Conservation (phyloP, 2,113 vertebrate species). For the Amphiprion ocellaris region DNA sequence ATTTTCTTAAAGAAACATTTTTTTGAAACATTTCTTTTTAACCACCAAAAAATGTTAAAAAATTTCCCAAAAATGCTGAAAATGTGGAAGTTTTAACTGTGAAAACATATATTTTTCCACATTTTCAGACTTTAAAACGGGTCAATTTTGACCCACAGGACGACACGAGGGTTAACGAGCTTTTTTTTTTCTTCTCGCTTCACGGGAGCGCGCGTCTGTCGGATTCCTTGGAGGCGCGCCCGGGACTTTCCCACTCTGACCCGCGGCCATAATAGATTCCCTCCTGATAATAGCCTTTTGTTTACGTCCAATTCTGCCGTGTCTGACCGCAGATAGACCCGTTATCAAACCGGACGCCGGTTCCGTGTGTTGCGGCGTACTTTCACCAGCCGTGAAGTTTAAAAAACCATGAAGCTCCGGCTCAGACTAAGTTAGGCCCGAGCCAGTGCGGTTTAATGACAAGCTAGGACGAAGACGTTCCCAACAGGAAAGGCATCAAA, state of each 20-base stretch:
- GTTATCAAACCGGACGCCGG: neutral
- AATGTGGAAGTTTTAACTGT: too few relatives aligned
- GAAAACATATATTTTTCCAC: too few relatives aligned
- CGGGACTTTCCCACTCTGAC: slow-evolving; percentile 94
- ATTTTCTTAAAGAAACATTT: too few relatives aligned
- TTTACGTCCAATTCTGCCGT: slow-evolving; percentile 72
- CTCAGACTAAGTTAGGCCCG: neutral
- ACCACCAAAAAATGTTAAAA: too few relatives aligned
- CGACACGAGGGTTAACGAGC: too few relatives aligned
- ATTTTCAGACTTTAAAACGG: too few relatives aligned
- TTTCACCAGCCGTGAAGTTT: neutral
- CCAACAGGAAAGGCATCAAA: slow-evolving; percentile 61
- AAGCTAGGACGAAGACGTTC: slow-evolving; percentile 47
- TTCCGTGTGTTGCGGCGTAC: neutral
- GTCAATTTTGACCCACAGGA: too few relatives aligned
- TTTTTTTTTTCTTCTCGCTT: neutral
- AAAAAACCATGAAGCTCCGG: neutral
- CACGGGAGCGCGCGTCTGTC: slow-evolving; percentile 71
- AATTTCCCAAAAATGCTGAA: too few relatives aligned
- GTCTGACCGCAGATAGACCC: slow-evolving; percentile 12
- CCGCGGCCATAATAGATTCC: slow-evolving; percentile 76
- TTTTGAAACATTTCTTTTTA: too few relatives aligned
- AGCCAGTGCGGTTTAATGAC: slow-evolving; percentile 34
- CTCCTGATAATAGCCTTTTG: slow-evolving; percentile 79
- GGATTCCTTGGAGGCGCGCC: slow-evolving; percentile 89